These are phyloP conservation scores for Brachionus angularis DNA, from an alignment of 1,140 invertebrate genomes.

Conservation along the genomic window DNA sequence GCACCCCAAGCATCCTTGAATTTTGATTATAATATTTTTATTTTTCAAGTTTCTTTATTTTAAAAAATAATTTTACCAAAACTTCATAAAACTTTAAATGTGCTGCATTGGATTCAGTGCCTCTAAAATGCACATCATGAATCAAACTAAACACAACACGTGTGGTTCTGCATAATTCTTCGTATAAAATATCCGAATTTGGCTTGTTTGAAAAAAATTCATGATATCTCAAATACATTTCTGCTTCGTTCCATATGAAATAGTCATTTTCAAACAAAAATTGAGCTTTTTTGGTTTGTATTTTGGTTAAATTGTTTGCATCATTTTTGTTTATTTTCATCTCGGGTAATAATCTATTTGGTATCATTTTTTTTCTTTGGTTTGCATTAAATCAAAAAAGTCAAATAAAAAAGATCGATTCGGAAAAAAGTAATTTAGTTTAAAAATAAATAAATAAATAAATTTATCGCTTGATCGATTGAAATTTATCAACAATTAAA, in stretches of 20 bases:
- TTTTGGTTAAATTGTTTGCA: neutral
- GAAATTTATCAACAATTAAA: too few species aligned
- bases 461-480: too few species aligned
- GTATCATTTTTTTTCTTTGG: too few species aligned
- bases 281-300: slow-evolving; percentile 39
- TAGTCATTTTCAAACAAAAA: slow-evolving; percentile 43
- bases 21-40: neutral
- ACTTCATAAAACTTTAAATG: slow-evolving; percentile 41
- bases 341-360: too few species aligned
- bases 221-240: slow-evolving; percentile 41
- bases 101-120: slow-evolving; percentile 7
- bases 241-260: slow-evolving; percentile 43
- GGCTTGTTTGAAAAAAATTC: slow-evolving; percentile 1
- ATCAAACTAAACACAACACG: slow-evolving; percentile 22
- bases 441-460: too few species aligned
- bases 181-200: slow-evolving; percentile 9
- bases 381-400: slow-evolving; percentile 12
- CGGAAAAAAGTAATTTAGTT: too few species aligned
- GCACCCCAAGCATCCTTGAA: slow-evolving; percentile 42
- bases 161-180: neutral
- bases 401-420: too few species aligned
- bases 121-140: slow-evolving; percentile 24
- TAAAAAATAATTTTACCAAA: slow-evolving; percentile 3
- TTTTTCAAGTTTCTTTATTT: neutral
- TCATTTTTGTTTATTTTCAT: slow-evolving; percentile 40